A percentile compares a stretch with the other conserved stretches of the same genome.
phyloP scores from a whole-genome alignment of 2,113 vertebrate genomes.

The Irena cyanogastra region DNA sequence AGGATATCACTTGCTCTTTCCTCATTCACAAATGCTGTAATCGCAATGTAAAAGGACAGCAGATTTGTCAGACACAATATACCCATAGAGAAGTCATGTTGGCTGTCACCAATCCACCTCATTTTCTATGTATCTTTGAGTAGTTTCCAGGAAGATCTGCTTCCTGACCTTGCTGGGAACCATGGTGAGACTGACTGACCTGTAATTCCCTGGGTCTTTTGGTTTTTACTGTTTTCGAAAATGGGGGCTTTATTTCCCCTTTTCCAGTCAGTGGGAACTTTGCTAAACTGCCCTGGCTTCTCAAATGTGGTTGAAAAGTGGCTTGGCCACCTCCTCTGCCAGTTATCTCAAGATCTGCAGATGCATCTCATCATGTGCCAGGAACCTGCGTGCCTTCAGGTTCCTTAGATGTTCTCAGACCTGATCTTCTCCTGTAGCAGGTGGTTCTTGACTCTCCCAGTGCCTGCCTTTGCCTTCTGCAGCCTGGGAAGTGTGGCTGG shows the following conservation, averaged over 20 bases:
- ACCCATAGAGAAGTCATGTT: fast-evolving
- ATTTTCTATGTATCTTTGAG: neutral
- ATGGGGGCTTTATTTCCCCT: fast-evolving
- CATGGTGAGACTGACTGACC: neutral
- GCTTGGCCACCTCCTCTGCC: neutral
- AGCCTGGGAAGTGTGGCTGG: neutral
- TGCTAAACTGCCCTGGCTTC: neutral
- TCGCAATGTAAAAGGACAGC: neutral
- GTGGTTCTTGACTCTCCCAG: neutral
- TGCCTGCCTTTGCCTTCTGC: neutral
- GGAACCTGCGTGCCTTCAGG: neutral
- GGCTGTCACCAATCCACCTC: neutral
- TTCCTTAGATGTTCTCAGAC: neutral
- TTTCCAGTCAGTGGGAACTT: neutral
- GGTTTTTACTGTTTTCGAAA: neutral
- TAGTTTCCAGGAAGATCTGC: neutral
- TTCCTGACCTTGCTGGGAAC: neutral
- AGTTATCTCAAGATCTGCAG: neutral
- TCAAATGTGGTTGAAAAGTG: neutral
- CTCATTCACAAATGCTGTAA: neutral
- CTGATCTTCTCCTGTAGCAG: neutral
- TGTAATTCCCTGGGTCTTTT: neutral
- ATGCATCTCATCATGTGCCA: neutral
- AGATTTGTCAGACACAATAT: neutral
- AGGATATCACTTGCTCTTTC: neutral